These are phyloP conservation scores for Salarias fasciatus DNA, from an alignment of 2,797 vertebrate genomes.

Conservation along the genomic window DNA sequence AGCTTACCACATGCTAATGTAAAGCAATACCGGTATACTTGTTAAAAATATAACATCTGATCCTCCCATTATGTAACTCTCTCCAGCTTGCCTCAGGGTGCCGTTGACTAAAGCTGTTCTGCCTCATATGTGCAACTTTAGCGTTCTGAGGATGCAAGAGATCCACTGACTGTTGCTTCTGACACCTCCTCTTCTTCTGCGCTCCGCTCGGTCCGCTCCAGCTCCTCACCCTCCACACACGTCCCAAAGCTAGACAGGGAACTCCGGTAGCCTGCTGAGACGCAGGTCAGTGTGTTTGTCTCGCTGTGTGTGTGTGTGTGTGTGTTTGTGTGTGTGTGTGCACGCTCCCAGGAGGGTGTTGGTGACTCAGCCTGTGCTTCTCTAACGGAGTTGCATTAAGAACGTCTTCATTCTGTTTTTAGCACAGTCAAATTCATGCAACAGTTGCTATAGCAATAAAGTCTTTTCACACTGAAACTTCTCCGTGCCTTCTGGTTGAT, in stretches of 20 bases:
- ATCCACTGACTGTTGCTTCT: conserved; percentile 18
- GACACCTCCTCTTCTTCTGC: conserved; percentile 17
- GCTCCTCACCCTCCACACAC: conserved; percentile 6
- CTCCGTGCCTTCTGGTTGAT: conserved; percentile 21
- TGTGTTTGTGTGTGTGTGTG: conserved; percentile 6
- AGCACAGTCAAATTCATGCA: conserved; percentile 36
- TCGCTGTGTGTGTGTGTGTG: conserved; percentile 16
- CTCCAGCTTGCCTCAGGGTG: conserved; percentile 15
- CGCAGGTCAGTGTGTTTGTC: conserved; percentile 45
- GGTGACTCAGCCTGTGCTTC: conserved; percentile 46
- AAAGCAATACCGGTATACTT: not conserved
- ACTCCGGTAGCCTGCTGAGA: conserved; percentile 50
- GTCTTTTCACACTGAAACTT: conserved; percentile 40
- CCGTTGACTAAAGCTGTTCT: conserved; percentile 29
- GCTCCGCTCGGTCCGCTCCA: conserved; percentile 14
- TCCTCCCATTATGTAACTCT: conserved; percentile 28
- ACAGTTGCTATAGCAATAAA: conserved; percentile 54
- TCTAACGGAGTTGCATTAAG: conserved; percentile 41
- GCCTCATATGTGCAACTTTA: conserved; percentile 22
- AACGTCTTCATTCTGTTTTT: conserved; percentile 49
- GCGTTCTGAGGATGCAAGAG: conserved; percentile 25
- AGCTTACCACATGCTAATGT: too few relatives aligned
- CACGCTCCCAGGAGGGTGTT: conserved; percentile 6
- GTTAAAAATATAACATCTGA: not conserved
- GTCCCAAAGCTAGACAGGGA: conserved; percentile 39